Evolutionary conservation across 2,888 invertebrate species (phyloP), one percentile per base, ranked within the genome.

Genomic region (Thereva nobilitata): DNA sequence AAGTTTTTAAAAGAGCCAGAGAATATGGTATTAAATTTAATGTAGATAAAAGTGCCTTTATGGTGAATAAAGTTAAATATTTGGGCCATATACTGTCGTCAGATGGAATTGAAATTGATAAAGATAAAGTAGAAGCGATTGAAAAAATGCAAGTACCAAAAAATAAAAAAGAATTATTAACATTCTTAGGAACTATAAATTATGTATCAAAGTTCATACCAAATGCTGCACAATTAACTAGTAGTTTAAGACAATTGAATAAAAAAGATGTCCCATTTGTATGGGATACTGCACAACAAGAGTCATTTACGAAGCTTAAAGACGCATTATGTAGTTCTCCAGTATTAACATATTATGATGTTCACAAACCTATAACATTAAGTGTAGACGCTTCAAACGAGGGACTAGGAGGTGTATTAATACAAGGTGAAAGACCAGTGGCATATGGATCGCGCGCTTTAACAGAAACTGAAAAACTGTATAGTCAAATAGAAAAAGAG

Each of bases 401-500:
- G 55, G 71, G 72, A 0, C 44, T 78, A 40, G 78, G 77, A 6
- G 74, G 73, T 38, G 76, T 72, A 52, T 40, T 80, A n/a, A 23
- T 79, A 8, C 78, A 80, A 67, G 68, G 74, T 34, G 74, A 72
- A 4, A 68, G 72, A 41, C 76, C 76, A 23, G 72, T 78, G 9
- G 74, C 74, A n/a, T 78, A 73, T 72, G 75, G 76, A 5, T 78
- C 77, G 37, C 55, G 75, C 69, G 74, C 73, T 41, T 64, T 78
- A n/a, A 74, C 70, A 7, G 44, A 67, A 41, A 71, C 73, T 42
- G 76, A 78, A 66, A 70, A 73, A 68, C 76, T 73, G 45, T 78
- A 76, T 71, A 72, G 76, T 4, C 78, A 80, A 72, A 78, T 80
- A 5, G 78, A 80, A 71, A 79, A 79, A 68, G 77, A 80, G 70